Evolutionary conservation across 2,888 invertebrate species (phyloP), one percentile per base, ranked within the genome.

Genomic region (Mycalesis mineus): DNA sequence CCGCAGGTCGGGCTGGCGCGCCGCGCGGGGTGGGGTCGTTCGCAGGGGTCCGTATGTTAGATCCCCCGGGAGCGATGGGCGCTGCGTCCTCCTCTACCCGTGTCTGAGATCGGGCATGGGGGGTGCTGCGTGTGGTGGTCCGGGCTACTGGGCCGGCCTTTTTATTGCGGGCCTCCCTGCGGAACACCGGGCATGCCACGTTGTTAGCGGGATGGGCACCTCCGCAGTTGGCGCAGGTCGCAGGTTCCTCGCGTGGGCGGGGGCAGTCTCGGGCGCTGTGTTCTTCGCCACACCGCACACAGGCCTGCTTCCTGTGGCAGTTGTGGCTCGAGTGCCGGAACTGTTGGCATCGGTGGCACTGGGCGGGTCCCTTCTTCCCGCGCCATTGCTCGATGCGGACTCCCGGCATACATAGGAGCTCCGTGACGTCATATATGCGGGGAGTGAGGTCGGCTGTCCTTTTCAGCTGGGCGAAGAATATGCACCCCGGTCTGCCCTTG

Each of bases 301-400:
- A 57, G 0, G 50, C 40, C 11, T n/a, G 36, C 0, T n/a, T 17
- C 0, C 64, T 36, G 13, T 53, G 57, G 47, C 57, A 58, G 36
- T 61, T 55, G 13, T 56, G 57, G 8, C 22, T 57, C n/a, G n/a
- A n/a, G 55, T 71, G 69, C 5, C 51, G 1, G 9, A 54, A 60
- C 1, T 29, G 41, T 7, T 60, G 57, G 41, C 60, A 60, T 0
- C 41, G 3, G 8, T 55, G 68, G 8, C 60, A 60, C 3, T 58
- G 60, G 4, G 60, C 51, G 2, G 52, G 59, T 2, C 48, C 55
- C 7, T 51, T 52, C 1, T 47, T 57, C 0, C 60, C 49, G 0
- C 47, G 11, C 62, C 57, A 60, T 7, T 48, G 52, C 0, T 55
- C 56, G 0, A 66, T 59, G 17, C 8, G 7, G 0, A 41, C 5